phyloP scores from a whole-genome alignment of 92 coral and sea anemone species.

The Zoanthus solanderi region DNA sequence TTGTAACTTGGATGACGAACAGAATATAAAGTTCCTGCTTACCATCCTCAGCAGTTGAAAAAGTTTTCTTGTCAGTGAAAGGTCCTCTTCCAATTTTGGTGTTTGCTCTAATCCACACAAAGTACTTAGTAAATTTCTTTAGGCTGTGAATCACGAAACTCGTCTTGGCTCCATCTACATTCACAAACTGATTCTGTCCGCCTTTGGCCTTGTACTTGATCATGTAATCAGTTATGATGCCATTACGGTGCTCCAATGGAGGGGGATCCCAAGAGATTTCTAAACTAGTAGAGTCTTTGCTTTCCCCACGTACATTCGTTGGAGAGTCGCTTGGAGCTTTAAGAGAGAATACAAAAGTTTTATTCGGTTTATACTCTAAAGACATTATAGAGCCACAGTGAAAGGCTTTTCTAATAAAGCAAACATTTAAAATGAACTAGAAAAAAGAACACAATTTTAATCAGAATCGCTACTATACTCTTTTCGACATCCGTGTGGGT shows the following conservation, averaged over 20 bases:
- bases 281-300: slow-evolving; percentile 78
- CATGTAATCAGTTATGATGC: slow-evolving; percentile 82
- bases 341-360: background rate
- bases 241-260: slow-evolving; percentile 79
- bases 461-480: too few relatives aligned
- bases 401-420: too few relatives aligned
- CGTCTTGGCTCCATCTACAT: slow-evolving; percentile 75
- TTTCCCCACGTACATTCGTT: slow-evolving; percentile 68
- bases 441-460: too few relatives aligned
- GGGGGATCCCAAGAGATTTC: slow-evolving; percentile 93
- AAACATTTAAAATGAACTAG: too few relatives aligned
- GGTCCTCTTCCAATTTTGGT: slow-evolving; percentile 89
- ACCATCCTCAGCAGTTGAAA: slow-evolving; percentile 92
- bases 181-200: slow-evolving; percentile 25
- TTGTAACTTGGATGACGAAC: background rate
- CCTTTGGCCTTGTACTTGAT: slow-evolving; percentile 81
- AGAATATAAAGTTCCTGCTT: slow-evolving; percentile 2
- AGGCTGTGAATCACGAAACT: slow-evolving; percentile 75
- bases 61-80: slow-evolving; percentile 57
- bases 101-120: slow-evolving; percentile 87
- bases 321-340: slow-evolving; percentile 93
- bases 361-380: background rate
- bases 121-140: slow-evolving; percentile 85
- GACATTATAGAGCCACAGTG: background rate
- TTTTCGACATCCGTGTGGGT: too few relatives aligned